Conservation (phyloP, 2,797 vertebrate genomes). For the Borostomias antarcticus region DNA sequence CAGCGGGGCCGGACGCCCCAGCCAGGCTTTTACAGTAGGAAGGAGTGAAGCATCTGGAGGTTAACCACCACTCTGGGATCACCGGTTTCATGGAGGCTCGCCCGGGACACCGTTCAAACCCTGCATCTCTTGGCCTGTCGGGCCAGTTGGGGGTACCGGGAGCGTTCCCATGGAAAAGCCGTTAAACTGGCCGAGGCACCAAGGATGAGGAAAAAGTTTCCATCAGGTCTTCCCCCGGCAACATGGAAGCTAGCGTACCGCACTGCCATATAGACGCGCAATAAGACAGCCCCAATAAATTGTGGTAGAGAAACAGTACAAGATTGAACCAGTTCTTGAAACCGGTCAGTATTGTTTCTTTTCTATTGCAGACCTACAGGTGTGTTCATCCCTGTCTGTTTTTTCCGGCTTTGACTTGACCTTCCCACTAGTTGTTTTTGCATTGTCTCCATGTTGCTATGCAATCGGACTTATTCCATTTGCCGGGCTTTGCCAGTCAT, state of each 20-base stretch:
- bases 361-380: conserved; percentile 39
- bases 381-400: conserved; percentile 33
- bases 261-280: conserved; percentile 37
- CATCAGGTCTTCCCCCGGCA: conserved; percentile 60
- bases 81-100: conserved; percentile 61
- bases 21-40: conserved; percentile 73
- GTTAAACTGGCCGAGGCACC: conserved; percentile 63
- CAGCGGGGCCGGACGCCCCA: conserved; percentile 46
- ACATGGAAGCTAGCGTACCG: conserved; percentile 45
- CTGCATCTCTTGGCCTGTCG: conserved; percentile 65
- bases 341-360: conserved; percentile 9
- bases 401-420: conserved; percentile 38
- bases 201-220: conserved; percentile 73
- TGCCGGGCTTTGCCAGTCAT: conserved; percentile 51
- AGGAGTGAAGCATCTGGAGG: conserved; percentile 71
- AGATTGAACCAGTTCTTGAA: background rate
- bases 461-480: conserved; percentile 68
- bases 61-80: conserved; percentile 70
- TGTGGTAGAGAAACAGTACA: conserved; percentile 16
- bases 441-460: conserved; percentile 64
- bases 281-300: conserved; percentile 23
- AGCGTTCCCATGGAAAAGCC: conserved; percentile 74
- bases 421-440: conserved; percentile 46
- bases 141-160: conserved; percentile 50
- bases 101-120: conserved; percentile 63